Conservation (phyloP, 2,797 vertebrate genomes). For the Petrocephalus sullivani region DNA sequence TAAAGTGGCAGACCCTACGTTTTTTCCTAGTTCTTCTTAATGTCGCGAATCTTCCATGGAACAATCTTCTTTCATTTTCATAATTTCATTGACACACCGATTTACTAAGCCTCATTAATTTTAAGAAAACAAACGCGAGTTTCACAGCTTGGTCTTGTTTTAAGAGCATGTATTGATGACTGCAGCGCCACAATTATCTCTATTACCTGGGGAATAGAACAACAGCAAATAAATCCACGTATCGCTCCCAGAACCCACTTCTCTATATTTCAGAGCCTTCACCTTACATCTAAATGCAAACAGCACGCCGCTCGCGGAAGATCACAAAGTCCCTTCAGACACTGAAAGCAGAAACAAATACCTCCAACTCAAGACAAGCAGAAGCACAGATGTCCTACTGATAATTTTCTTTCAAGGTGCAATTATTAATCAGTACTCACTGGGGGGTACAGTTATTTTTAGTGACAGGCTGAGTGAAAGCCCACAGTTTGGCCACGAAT, state of each 20-base stretch:
- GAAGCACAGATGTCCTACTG: not conserved
- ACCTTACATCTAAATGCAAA: not conserved
- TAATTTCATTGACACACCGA: not conserved
- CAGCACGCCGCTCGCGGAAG: not conserved
- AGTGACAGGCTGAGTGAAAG: not conserved
- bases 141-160: not conserved
- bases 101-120: not conserved
- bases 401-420: not conserved
- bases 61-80: not conserved
- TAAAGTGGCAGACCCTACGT: not conserved
- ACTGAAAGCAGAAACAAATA: not conserved
- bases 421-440: not conserved
- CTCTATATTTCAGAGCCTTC: not conserved
- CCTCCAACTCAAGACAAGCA: not conserved
- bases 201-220: not conserved
- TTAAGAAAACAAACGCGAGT: not conserved
- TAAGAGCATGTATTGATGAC: not conserved
- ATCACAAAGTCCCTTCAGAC: not conserved
- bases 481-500: not conserved
- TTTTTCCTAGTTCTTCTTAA: not conserved
- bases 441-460: not conserved
- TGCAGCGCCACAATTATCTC: not conserved
- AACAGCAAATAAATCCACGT: not conserved
- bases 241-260: not conserved
- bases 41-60: not conserved